These are phyloP conservation scores for Ciconia maguari DNA, from an alignment of 2,113 vertebrate genomes.

Conservation along the genomic window DNA sequence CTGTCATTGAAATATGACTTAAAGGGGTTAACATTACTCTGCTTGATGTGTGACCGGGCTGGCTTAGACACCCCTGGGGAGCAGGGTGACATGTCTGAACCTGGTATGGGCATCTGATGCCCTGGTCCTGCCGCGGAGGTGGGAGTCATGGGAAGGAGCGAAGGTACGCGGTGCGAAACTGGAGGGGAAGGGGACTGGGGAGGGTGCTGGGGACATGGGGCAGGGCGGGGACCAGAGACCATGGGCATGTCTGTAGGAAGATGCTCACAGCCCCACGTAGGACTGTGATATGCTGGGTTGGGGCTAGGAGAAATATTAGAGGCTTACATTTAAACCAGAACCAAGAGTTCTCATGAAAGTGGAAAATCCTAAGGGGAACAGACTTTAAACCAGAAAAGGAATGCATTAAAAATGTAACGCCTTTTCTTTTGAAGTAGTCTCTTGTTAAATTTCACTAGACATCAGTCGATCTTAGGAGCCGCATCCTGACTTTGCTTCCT, in stretches of 20 bases:
- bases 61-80: neutral
- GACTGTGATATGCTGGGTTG: neutral
- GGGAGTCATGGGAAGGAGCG: neutral
- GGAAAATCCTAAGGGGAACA: neutral
- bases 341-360: neutral
- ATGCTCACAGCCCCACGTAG: neutral
- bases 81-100: neutral
- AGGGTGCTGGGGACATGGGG: neutral
- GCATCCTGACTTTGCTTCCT: neutral
- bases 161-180: neutral
- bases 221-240: neutral
- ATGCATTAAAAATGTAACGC: conserved; percentile 8
- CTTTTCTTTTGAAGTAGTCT: conserved; percentile 26
- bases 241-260: neutral
- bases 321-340: neutral
- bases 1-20: neutral
- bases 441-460: neutral
- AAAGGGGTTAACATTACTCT: neutral
- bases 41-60: neutral
- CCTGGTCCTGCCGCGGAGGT: neutral
- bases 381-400: neutral
- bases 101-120: neutral
- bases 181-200: neutral
- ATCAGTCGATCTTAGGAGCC: neutral
- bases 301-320: neutral